Base-by-base conservation (phyloP, 1,140 invertebrate species). In the Idris sp. region DNA sequence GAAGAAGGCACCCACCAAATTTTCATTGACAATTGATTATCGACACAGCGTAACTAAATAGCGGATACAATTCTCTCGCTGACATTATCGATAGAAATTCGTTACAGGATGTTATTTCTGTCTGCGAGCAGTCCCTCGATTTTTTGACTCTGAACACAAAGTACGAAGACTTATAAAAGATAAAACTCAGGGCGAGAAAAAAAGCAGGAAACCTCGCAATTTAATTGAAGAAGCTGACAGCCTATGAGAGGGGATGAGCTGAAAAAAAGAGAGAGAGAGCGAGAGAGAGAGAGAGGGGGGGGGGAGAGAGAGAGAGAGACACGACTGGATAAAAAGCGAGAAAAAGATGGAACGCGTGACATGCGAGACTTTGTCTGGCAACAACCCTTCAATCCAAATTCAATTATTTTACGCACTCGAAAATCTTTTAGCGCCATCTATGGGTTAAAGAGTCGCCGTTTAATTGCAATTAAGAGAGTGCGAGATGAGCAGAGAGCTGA, bases 311-410 rank as follows among this genome's bases (percentile, higher is more conserved):
- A n/a, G n/a, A n/a, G n/a, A n/a, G n/a, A n/a, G n/a, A n/a, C n/a
- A n/a, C n/a, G n/a, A n/a, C n/a, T n/a, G n/a, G n/a, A n/a, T n/a
- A n/a, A n/a, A n/a, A n/a, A n/a, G n/a, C n/a, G n/a, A n/a, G n/a
- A n/a, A n/a, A n/a, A n/a, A n/a, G n/a, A n/a, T n/a, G 65, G 49
- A 46, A 56, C 36, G 54, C 13, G 59, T 58, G 53, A 58, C 46
- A 59, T 49, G 46, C 46, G 58, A 69, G 76, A 74, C 64, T 62
- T 64, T 31, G 68, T 59, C 65, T 68, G 67, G 44, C 78, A 79
- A 82, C 81, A 84, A 80, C 81, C 80, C 83, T 84, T 83, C 81
- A 79, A 84, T 84, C 79, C 81, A 84, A 84, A 84, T 84, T 84
- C 82, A 84, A 84, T 84, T 84, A 84, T 84, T 84, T 78, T 58